Evolutionary conservation across 37 sponge, comb jelly and placozoan species (phyloP).

Genomic region (Cliona cf. orientalis): DNA sequence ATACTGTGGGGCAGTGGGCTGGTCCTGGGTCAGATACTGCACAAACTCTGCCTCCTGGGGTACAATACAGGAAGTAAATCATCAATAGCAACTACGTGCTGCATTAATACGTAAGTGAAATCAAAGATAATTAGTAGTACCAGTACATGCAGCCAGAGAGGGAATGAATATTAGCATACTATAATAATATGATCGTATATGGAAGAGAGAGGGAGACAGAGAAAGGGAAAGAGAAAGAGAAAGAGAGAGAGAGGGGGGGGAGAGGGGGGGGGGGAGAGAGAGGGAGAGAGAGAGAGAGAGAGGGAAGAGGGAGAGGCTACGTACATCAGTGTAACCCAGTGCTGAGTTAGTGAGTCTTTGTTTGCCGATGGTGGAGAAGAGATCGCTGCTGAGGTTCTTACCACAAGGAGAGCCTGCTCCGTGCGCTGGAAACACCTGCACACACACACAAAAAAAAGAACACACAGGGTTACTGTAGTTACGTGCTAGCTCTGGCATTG

Average conservation of each 20-base stretch:
- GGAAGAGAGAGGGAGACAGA: too few relatives aligned
- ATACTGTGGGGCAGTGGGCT: slow-evolving; percentile 69
- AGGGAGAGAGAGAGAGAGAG: not conserved
- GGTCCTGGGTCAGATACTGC: slow-evolving; percentile 63
- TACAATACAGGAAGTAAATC: not conserved
- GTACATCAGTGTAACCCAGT: slow-evolving; percentile 71
- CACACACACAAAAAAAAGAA: not conserved
- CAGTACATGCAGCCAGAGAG: too few relatives aligned
- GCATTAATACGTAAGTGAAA: too few relatives aligned
- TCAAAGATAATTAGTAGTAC: too few relatives aligned
- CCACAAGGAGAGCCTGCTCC: slow-evolving; percentile 96
- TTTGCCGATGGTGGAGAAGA: slow-evolving; percentile 86
- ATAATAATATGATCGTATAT: too few relatives aligned
- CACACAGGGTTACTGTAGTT: too few relatives aligned
- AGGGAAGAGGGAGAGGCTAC: too few relatives aligned
- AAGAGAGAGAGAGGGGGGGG: slow-evolving; percentile 1
- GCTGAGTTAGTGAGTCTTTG: slow-evolving; percentile 81
- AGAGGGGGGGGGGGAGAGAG: not conserved
- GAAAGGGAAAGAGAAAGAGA: not conserved
- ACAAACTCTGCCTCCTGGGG: slow-evolving; percentile 79
- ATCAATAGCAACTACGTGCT: not conserved
- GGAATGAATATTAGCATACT: too few relatives aligned
- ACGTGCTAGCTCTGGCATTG: too few relatives aligned
- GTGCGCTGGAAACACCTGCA: slow-evolving; percentile 88
- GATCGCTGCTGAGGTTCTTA: slow-evolving; percentile 68